Evolutionary conservation across 64 coral and sea anemone species (phyloP).

Genomic region (Pocillopora verrucosa): DNA sequence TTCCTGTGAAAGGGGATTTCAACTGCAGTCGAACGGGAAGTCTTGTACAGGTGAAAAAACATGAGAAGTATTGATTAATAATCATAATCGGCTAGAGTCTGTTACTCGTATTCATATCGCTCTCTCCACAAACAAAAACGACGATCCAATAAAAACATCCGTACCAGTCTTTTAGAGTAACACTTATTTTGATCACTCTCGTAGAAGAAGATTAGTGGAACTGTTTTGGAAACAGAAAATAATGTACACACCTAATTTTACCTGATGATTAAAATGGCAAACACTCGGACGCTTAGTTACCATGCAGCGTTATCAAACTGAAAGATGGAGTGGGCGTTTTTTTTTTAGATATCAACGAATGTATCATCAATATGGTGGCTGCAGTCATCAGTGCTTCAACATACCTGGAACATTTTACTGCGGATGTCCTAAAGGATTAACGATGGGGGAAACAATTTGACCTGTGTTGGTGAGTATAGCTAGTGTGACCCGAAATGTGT

Average conservation of each 20-base stretch:
- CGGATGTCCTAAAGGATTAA: conserved; percentile 2
- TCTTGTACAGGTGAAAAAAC: conserved; percentile 3
- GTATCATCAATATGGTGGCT: conserved; percentile 19
- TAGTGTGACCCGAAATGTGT: no score
- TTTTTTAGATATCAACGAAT: conserved; percentile 30
- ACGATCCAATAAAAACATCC: no score
- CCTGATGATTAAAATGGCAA: no score
- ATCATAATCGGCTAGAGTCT: no score
- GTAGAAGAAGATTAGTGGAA: no score
- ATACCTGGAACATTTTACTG: conserved; percentile 44
- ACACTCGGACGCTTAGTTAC: no score
- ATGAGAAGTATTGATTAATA: not conserved
- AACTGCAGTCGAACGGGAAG: not conserved
- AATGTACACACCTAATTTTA: no score
- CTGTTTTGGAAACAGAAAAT: no score
- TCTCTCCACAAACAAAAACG: no score
- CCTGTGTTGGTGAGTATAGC: conserved; percentile 2
- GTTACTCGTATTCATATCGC: no score
- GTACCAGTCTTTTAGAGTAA: no score
- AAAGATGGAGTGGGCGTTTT: not conserved
- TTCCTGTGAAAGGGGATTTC: not conserved
- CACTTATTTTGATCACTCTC: no score
- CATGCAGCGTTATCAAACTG: not conserved
- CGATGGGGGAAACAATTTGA: conserved; percentile 5
- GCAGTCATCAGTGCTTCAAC: conserved; percentile 10